Conservation (phyloP, 2,113 vertebrate species). For the Pongo abelii region DNA sequence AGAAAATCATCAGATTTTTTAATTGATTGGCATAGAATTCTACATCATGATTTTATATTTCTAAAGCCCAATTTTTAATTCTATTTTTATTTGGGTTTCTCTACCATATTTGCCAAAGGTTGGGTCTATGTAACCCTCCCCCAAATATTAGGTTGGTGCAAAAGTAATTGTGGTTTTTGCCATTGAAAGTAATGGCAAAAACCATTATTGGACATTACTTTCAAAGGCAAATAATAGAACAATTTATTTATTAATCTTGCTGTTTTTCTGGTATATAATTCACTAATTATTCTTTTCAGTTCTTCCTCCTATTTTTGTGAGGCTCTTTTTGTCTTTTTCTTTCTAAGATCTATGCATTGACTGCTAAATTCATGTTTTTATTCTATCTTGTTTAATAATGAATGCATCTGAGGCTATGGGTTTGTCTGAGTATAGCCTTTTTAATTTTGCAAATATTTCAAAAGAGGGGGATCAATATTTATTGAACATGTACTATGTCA, state of each 20-base stretch:
- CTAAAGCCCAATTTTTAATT: conserved; percentile 9
- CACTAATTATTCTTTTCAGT: conserved; percentile 12
- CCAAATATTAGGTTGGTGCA: neutral
- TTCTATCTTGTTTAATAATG: conserved; percentile 56
- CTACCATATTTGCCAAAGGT: conserved; percentile 7
- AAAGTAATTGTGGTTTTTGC: too few relatives aligned
- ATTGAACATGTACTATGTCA: conserved; percentile 19
- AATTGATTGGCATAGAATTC: neutral
- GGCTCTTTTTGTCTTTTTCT: neutral
- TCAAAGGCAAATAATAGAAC: neutral
- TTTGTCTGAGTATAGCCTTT: conserved; percentile 45
- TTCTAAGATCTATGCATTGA: conserved; percentile 18
- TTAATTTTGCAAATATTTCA: conserved; percentile 54
- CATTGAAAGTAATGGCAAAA: too few relatives aligned
- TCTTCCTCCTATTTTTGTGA: neutral
- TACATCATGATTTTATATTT: neutral
- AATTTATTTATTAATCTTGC: conserved; percentile 1
- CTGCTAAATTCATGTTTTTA: conserved; percentile 49
- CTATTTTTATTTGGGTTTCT: conserved; percentile 16
- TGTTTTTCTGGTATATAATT: conserved; percentile 23
- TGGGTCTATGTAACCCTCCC: neutral
- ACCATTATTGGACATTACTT: too few relatives aligned
- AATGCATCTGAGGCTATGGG: neutral
- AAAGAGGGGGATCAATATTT: conserved; percentile 57
- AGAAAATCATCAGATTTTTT: conserved; percentile 30